Percentiles rank a stretch among this genome's conserved stretches.
These are phyloP conservation scores for Proterorhinus semilunaris DNA, from an alignment of 2,113 vertebrate species.

Conservation along the genomic window DNA sequence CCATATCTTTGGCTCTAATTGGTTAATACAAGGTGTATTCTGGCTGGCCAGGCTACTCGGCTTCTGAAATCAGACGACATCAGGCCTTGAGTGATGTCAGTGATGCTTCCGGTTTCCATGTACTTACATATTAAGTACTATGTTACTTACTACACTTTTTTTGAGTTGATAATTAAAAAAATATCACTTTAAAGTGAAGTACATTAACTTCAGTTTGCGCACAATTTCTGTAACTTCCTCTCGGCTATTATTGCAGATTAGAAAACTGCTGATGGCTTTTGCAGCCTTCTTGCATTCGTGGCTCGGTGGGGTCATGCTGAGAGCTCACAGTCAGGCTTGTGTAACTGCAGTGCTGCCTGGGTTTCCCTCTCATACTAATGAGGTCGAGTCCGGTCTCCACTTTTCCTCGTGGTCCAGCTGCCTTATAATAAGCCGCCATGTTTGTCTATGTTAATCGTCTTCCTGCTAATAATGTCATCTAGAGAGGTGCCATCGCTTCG, in stretches of 20 bases:
- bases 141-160: too few species aligned
- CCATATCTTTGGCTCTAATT: too few species aligned
- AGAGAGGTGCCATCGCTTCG: constrained; percentile 52
- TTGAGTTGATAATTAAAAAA: too few species aligned
- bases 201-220: not conserved
- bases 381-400: constrained; percentile 66
- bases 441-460: constrained; percentile 73
- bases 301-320: constrained; percentile 24
- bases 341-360: constrained; percentile 48
- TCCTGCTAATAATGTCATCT: constrained; percentile 69
- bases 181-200: not conserved
- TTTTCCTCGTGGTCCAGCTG: constrained; percentile 65
- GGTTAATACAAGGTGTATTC: too few species aligned
- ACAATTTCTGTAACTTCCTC: not conserved
- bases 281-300: not conserved
- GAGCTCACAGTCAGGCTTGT: constrained; percentile 52
- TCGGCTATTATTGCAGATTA: constrained; percentile 28
- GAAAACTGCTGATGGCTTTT: constrained; percentile 11
- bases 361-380: constrained; percentile 73
- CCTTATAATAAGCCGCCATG: constrained; percentile 67
- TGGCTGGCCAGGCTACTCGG: too few species aligned
- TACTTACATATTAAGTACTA: too few species aligned
- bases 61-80: too few species aligned
- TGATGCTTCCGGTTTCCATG: too few species aligned
- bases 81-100: too few species aligned